Evolutionary conservation across 2,113 vertebrate genomes (phyloP), one percentile per base, ranked within the genome.

Genomic region (Bubo blakistoni): DNA sequence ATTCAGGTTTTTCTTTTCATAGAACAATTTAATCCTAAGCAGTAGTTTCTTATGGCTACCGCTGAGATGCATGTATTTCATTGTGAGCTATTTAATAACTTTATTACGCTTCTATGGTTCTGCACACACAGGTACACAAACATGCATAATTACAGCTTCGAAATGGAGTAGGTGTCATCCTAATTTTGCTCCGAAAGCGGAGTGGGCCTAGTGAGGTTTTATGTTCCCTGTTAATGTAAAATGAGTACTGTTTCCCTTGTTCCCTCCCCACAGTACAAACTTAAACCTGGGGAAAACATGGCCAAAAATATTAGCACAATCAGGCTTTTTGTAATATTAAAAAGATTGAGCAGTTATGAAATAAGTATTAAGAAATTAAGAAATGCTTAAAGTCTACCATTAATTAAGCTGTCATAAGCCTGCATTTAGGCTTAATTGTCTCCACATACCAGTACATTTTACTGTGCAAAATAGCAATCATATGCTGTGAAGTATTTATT

Each of bases 351-450:
- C 40, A 79, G n/a, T 96, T 83, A 70, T 24, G 55, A 95, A 93
- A 71, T 78, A 79, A 92, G 49, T 61, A 92, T 83, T 88, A 93
- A 72, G 10, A 84, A 92, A 96, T 92, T 69, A 94, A 95, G 67
- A 94, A 95, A 94, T 84, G 26, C 62, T 92, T 80, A 6, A 93
- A 73, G 63, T 77, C 63, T 80, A 90, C 36, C 67, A 66, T 84
- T 96, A 95, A 97, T 94, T 92, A 92, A 91, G 85, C 62, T 86
- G 79, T 92, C 88, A 86, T 69, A 93, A 93, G n/a, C 30, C 49
- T 90, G 62, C 79, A 77, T 92, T 92, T 93, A 88, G 81, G 67
- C 59, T 88, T 94, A 91, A 90, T 81, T 88, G 62, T 85, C 36
- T 74, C 30, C 40, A 59, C 24, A 40, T 79, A 87, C 66, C 93